phyloP scores from a whole-genome alignment of 2,888 invertebrate genomes.

The Scelioninae gen. 2 region DNA sequence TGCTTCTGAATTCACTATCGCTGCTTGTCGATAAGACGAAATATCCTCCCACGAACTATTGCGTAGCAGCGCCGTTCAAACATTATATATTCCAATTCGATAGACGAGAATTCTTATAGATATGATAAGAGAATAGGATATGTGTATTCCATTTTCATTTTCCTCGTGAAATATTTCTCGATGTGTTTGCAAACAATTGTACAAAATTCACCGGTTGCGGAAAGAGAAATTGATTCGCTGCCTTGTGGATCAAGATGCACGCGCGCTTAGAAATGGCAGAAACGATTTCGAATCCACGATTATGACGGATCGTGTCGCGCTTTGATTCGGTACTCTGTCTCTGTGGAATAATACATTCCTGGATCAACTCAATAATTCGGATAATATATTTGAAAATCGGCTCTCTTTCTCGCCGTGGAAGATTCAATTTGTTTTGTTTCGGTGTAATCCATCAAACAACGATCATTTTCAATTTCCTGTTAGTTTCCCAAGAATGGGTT shows the following conservation, averaged over 20 bases:
- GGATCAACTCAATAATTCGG: neutral
- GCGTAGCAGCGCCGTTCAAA: slow-evolving; percentile 57
- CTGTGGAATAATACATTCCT: neutral
- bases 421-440: neutral
- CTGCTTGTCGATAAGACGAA: slow-evolving; percentile 68
- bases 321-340: neutral
- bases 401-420: neutral
- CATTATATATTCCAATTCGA: slow-evolving; percentile 68
- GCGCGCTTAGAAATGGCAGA: neutral
- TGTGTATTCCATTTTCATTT: slow-evolving; percentile 54
- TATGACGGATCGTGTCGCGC: neutral
- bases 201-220: slow-evolving; percentile 17
- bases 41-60: slow-evolving; percentile 64
- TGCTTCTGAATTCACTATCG: slow-evolving; percentile 60
- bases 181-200: slow-evolving; percentile 40
- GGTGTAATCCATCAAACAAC: neutral
- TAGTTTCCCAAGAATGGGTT: too few species aligned
- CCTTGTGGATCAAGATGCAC: neutral
- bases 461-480: slow-evolving; percentile 3
- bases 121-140: slow-evolving; percentile 67
- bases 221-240: slow-evolving; percentile 22
- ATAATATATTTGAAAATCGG: slow-evolving; percentile 10
- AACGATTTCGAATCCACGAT: slow-evolving; percentile 7
- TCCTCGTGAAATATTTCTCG: slow-evolving; percentile 20
- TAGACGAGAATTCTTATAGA: slow-evolving; percentile 66